These are phyloP conservation scores for Palaemon carinicauda DNA, from an alignment of 1,140 invertebrate species.

Conservation along the genomic window DNA sequence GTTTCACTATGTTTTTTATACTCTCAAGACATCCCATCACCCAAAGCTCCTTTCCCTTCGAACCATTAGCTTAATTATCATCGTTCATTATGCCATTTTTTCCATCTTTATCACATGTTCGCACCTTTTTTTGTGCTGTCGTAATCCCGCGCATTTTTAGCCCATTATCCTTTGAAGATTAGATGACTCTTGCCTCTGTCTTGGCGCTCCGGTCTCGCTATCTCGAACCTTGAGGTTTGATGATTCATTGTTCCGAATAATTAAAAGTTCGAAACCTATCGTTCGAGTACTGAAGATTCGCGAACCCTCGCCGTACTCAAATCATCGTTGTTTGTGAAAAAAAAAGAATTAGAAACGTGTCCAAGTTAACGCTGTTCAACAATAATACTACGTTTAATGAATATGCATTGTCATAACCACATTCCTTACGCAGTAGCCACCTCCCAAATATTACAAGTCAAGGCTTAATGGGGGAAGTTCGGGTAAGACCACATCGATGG, in stretches of 20 bases:
- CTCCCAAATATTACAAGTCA: neutral
- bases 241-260: neutral
- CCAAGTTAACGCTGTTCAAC: neutral
- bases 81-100: conserved; percentile 2
- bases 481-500: too few species aligned
- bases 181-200: conserved; percentile 19
- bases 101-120: conserved; percentile 15
- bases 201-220: neutral
- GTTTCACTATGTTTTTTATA: neutral
- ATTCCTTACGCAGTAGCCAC: neutral
- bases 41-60: neutral
- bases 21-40: neutral
- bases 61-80: conserved; percentile 10
- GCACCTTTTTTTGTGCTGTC: conserved; percentile 31
- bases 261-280: neutral
- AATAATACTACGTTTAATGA: neutral
- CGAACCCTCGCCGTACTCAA: neutral
- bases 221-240: neutral
- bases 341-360: neutral
- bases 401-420: conserved; percentile 21
- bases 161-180: conserved; percentile 25
- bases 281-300: neutral
- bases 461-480: too few species aligned
- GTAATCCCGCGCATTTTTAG: conserved; percentile 4
- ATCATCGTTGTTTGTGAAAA: neutral